phyloP scores from a whole-genome alignment of 1,140 invertebrate species.

The Caerostris darwini region DNA sequence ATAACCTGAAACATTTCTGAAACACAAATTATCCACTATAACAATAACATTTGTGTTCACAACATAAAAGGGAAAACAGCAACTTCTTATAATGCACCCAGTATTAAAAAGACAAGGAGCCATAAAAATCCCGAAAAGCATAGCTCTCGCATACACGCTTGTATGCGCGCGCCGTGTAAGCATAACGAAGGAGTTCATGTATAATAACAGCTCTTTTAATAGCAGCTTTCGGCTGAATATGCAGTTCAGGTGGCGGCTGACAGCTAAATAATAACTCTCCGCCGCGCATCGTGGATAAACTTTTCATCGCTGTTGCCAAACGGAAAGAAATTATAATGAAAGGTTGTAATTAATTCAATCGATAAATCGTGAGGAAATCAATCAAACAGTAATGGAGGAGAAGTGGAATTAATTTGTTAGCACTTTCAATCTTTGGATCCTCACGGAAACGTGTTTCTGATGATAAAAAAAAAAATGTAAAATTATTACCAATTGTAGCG shows the following conservation, averaged over 20 bases:
- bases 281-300: background rate
- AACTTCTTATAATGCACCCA: background rate
- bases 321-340: background rate
- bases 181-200: background rate
- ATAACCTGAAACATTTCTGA: background rate
- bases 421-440: background rate
- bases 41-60: background rate
- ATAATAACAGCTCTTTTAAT: background rate
- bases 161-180: background rate
- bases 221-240: background rate
- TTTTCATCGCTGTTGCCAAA: background rate
- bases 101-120: background rate
- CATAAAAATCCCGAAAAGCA: background rate
- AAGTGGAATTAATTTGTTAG: background rate
- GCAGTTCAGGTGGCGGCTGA: background rate
- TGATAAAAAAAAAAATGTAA: too few relatives aligned
- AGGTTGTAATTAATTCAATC: slow-evolving; percentile 5
- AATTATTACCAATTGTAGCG: too few relatives aligned
- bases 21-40: background rate
- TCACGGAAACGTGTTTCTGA: background rate
- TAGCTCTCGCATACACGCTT: background rate
- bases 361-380: background rate
- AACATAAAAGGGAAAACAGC: background rate
- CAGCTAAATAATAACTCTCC: slow-evolving; percentile 25
- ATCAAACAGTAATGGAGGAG: background rate